Evolutionary conservation across 2,113 vertebrate species (phyloP), one percentile per base, ranked within the genome.

Genomic region (Oryzias woworae): DNA sequence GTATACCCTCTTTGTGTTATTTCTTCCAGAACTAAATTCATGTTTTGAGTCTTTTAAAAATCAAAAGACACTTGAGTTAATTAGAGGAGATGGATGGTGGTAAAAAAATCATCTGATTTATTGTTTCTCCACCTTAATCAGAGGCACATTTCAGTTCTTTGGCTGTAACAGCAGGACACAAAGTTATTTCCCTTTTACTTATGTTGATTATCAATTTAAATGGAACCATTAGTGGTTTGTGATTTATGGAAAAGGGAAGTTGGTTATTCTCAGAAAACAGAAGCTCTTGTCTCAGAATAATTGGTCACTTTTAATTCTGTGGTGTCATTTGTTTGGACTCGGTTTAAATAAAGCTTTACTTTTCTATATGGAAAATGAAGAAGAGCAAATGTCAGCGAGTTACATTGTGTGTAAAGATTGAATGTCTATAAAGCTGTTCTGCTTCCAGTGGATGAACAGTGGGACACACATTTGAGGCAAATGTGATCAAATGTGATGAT

Each of bases 191-290:
- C 71, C 41, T 54, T 54, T 46, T 14, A 3, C 42, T 66, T 79
- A 61, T 77, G 85, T 82, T 75, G 65, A 69, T 57, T 64, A 53
- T 81, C 62, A 62, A 43, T 62, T 66, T 66, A 75, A 82, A 79
- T 75, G 49, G 65, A 72, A 73, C 43, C 26, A 0, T 31, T 62
- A 69, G 73, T 79, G 65, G 66, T 77, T 80, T 84, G 67, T 81
- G 50, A 84, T 52, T 67, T 47, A 71, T 23, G 62, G 75, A 75
- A 86, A 23, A 71, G 50, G 73, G 80, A 87, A 87, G 72, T 82
- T 58, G 48, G 5, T 69, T 65, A 23, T 83, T 82, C 71, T 82
- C 58, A 50, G 71, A 83, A 88, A 83, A 71, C 13, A 4, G 14
- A 60, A 24, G 45, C 47, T 12, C 4, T 20, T 26, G 14, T 24